Conservation (phyloP, 2,888 invertebrate species). For the Parnassius apollo region DNA sequence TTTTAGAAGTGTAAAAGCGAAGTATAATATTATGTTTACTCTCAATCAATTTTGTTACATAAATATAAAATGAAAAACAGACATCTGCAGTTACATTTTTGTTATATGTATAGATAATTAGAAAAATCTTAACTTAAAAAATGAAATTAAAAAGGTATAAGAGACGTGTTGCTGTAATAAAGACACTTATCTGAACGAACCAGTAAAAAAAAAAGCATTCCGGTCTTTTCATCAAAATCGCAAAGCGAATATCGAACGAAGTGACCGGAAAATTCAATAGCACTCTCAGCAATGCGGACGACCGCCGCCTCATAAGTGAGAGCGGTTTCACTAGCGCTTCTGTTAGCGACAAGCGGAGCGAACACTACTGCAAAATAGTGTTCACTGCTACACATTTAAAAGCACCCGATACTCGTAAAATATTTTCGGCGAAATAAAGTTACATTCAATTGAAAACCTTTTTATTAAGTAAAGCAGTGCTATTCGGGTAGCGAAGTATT, state of each 20-base stretch:
- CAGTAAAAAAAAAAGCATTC: conserved; percentile 36
- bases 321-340: conserved; percentile 30
- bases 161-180: too few species aligned
- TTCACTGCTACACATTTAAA: conserved; percentile 31
- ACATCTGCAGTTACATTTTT: not conserved
- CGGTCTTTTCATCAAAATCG: conserved; percentile 46
- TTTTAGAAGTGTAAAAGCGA: too few species aligned
- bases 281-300: conserved; percentile 37
- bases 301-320: conserved; percentile 30
- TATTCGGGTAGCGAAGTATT: conserved; percentile 44
- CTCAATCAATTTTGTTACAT: too few species aligned
- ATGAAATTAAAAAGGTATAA: too few species aligned
- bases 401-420: conserved; percentile 39
- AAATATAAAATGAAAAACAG: not conserved
- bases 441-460: conserved; percentile 37
- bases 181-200: conserved; percentile 29
- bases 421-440: conserved; percentile 46
- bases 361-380: conserved; percentile 17
- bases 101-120: not conserved
- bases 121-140: too few species aligned
- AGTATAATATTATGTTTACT: too few species aligned
- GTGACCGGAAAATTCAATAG: conserved; percentile 61
- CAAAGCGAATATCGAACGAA: conserved; percentile 45
- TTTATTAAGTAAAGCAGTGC: conserved; percentile 40
- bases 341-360: conserved; percentile 29